These are phyloP conservation scores for Typhlichthys subterraneus DNA, from an alignment of 2,797 vertebrate genomes.

Conservation along the genomic window DNA sequence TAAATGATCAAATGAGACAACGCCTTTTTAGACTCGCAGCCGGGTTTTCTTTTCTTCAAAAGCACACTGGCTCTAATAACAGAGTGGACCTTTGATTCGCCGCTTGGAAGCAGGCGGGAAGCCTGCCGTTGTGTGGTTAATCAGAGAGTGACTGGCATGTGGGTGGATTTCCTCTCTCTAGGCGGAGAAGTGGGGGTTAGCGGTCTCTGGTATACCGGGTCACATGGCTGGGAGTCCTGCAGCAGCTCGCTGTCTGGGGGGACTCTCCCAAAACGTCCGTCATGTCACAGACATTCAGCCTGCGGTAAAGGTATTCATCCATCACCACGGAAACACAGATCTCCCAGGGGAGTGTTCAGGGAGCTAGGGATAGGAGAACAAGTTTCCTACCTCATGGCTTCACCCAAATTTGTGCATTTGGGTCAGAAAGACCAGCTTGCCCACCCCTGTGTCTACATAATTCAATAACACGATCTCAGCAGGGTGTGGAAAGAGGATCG, in stretches of 20 bases:
- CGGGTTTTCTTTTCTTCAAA: constrained; percentile 77
- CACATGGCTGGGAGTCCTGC: constrained; percentile 18
- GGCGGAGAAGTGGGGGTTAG: constrained; percentile 12
- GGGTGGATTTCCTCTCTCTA: constrained; percentile 52
- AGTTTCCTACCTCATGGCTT: constrained; percentile 37
- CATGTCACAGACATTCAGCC: constrained; percentile 12
- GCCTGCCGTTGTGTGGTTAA: constrained; percentile 65
- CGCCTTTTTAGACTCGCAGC: constrained; percentile 77
- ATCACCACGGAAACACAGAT: constrained; percentile 14
- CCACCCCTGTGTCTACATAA: constrained; percentile 31
- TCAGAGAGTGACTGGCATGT: constrained; percentile 68
- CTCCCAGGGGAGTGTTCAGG: constrained; percentile 8
- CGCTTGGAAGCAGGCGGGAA: constrained; percentile 58
- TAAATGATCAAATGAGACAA: constrained; percentile 85
- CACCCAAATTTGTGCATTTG: constrained; percentile 37
- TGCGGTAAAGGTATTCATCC: constrained; percentile 31
- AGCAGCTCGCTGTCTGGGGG: constrained; percentile 24
- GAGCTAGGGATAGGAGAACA: constrained; percentile 32
- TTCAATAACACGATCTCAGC: constrained; percentile 31
- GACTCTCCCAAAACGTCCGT: constrained; percentile 15
- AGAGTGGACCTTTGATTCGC: constrained; percentile 76
- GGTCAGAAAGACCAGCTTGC: constrained; percentile 29
- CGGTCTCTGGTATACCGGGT: constrained; percentile 17
- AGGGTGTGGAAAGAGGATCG: constrained; percentile 25
- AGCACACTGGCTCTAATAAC: constrained; percentile 77